Evolutionary conservation across 2,797 vertebrate genomes (phyloP), one percentile per base, ranked within the genome.

Genomic region (Ara ararauna): DNA sequence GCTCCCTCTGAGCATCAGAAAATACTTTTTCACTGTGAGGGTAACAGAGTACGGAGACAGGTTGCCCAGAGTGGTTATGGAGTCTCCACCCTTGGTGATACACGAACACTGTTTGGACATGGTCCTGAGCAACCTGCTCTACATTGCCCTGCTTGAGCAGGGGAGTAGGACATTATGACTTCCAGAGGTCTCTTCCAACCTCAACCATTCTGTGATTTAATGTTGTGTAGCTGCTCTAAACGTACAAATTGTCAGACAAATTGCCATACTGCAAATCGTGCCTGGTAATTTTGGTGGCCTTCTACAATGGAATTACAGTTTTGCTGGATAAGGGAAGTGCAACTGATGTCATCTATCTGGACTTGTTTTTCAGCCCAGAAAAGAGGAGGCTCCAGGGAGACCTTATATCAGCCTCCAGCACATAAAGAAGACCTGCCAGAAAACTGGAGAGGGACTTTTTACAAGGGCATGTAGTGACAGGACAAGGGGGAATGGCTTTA

Each of bases 391-490:
- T 60, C 8, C 51, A 45, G 17, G 7, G 24, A 90, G 24, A 65
- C 8, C 0, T 1, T 72, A 22, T 0, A 66, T 38, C 17, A 90
- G 40, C 51, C 51, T 66, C 18, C n/a, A 40, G 23, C 27, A 68
- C 0, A 0, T 44, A 80, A 50, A 62, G 30, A 22, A 16, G 42
- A 32, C 32, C 40, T 15, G 5, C 12, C 53, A 26, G 42, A 42
- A 30, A 74, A 17, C 14, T 50, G 36, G 23, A 64, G 23, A 64
- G 10, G 23, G 16, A 0, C 48, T 80, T 56, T 30, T 38, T 38
- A 42, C 36, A 50, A 11, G 0, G 0, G 11, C 36, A 58, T 7
- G 14, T 6, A 38, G 24, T 13, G 16, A 64, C 8, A 64, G 29
- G 29, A 70, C 11, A 38, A 22, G 3, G 20, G 19, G 16, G 6